Percentiles rank a stretch among this genome's conserved stretches.
These are phyloP conservation scores for Nibea albiflora DNA, from an alignment of 2,113 vertebrate species.

Conservation along the genomic window DNA sequence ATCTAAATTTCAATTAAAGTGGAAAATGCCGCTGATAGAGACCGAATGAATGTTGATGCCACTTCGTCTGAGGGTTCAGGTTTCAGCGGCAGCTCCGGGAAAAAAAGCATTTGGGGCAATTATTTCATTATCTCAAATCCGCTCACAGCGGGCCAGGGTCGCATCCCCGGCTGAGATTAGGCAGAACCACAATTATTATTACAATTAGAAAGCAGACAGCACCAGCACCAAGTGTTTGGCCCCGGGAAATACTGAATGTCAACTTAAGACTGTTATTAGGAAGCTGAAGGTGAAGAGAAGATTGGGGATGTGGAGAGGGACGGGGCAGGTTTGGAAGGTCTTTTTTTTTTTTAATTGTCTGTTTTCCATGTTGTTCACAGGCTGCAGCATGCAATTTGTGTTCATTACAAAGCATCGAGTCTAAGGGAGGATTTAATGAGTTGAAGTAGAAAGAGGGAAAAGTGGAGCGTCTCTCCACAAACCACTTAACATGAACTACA, in stretches of 20 bases:
- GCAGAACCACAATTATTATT: slow-evolving; percentile 78
- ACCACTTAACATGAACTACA: not conserved
- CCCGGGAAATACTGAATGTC: slow-evolving; percentile 65
- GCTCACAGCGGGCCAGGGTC: slow-evolving; percentile 55
- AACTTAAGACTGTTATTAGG: slow-evolving; percentile 71
- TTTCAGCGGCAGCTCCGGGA: slow-evolving; percentile 43
- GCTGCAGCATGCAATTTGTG: not conserved
- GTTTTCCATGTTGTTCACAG: slow-evolving; percentile 37
- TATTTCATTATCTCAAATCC: slow-evolving; percentile 81
- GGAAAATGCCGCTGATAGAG: slow-evolving; percentile 68
- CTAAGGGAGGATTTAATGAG: slow-evolving; percentile 39
- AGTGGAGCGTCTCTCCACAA: not conserved
- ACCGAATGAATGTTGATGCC: slow-evolving; percentile 61
- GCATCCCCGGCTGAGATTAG: slow-evolving; percentile 67
- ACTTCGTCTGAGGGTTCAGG: slow-evolving; percentile 56
- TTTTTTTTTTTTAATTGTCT: slow-evolving; percentile 37
- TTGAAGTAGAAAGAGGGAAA: slow-evolving; percentile 4
- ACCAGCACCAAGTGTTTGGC: slow-evolving; percentile 51
- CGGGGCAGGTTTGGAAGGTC: slow-evolving; percentile 7
- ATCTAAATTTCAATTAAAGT: slow-evolving; percentile 80
- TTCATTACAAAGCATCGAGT: slow-evolving; percentile 19
- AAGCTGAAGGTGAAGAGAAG: slow-evolving; percentile 63
- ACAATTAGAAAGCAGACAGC: slow-evolving; percentile 76
- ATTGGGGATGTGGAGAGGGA: slow-evolving; percentile 40
- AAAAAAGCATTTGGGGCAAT: slow-evolving; percentile 69